These are phyloP conservation scores for Leistus spinibarbis DNA, from an alignment of 2,888 invertebrate genomes.

Conservation along the genomic window DNA sequence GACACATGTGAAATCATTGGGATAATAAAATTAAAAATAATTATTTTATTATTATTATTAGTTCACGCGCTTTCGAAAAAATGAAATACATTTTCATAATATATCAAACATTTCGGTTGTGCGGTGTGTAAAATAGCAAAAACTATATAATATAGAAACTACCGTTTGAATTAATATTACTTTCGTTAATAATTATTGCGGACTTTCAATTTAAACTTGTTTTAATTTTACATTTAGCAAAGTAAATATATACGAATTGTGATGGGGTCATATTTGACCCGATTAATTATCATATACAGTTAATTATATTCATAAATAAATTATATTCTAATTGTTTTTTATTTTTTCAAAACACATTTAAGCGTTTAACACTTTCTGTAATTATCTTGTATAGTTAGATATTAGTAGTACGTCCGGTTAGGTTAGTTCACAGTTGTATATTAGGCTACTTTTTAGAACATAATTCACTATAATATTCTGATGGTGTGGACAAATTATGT, in stretches of 20 bases:
- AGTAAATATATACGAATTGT: not conserved
- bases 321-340: too few relatives aligned
- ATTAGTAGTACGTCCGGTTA: too few relatives aligned
- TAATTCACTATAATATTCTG: too few relatives aligned
- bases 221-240: not conserved
- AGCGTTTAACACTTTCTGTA: too few relatives aligned
- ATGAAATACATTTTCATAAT: not conserved
- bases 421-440: too few relatives aligned
- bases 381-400: not conserved
- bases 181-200: not conserved
- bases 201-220: not conserved
- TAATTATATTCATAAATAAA: not conserved
- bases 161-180: not conserved
- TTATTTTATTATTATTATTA: not conserved
- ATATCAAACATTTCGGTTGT: not conserved
- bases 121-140: not conserved
- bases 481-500: too few relatives aligned
- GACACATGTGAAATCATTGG: not conserved
- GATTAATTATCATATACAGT: not conserved
- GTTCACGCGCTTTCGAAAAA: slow-evolving; percentile 8
- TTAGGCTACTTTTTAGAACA: too few relatives aligned
- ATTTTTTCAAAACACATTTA: too few relatives aligned
- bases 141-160: not conserved
- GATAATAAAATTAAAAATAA: not conserved
- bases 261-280: not conserved